These are phyloP conservation scores for Pseudochirops corinnae DNA, from an alignment of 2,797 vertebrate genomes.

Conservation along the genomic window DNA sequence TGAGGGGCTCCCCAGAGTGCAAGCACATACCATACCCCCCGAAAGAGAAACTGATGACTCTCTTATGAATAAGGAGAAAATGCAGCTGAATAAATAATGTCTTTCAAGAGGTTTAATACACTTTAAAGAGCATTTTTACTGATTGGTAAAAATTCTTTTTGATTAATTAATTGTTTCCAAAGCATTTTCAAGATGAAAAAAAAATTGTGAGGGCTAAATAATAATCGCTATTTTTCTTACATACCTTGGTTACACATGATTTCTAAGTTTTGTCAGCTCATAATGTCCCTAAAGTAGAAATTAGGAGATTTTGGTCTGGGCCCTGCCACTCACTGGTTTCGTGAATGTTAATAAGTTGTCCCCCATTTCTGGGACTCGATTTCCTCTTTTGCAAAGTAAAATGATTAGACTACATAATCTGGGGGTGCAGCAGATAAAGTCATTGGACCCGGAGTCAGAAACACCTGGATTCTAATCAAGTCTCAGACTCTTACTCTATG, in stretches of 20 bases:
- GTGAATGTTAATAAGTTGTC: not conserved
- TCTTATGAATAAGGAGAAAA: slow-evolving; percentile 66
- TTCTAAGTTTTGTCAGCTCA: slow-evolving; percentile 39
- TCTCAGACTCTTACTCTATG: not conserved
- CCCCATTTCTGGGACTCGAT: not conserved
- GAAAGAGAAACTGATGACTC: slow-evolving; percentile 63
- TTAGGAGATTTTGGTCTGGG: not conserved
- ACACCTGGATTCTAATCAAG: not conserved
- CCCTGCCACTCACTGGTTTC: not conserved
- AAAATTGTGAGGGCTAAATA: slow-evolving; percentile 60
- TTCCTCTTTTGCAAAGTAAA: not conserved
- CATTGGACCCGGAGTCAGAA: not conserved
- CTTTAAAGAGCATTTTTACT: slow-evolving; percentile 81
- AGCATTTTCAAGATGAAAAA: slow-evolving; percentile 75
- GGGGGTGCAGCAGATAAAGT: not conserved
- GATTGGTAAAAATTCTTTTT: slow-evolving; percentile 82
- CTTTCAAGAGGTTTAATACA: slow-evolving; percentile 79
- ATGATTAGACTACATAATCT: not conserved
- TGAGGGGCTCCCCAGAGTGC: slow-evolving; percentile 36
- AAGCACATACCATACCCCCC: slow-evolving; percentile 14
- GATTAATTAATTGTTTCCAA: slow-evolving; percentile 84
- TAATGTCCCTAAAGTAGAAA: not conserved
- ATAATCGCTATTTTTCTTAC: slow-evolving; percentile 72
- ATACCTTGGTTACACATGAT: slow-evolving; percentile 64
- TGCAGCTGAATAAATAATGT: slow-evolving; percentile 77